phyloP scores from a whole-genome alignment of 2,888 invertebrate species.

The Ctenicera cuprea region DNA sequence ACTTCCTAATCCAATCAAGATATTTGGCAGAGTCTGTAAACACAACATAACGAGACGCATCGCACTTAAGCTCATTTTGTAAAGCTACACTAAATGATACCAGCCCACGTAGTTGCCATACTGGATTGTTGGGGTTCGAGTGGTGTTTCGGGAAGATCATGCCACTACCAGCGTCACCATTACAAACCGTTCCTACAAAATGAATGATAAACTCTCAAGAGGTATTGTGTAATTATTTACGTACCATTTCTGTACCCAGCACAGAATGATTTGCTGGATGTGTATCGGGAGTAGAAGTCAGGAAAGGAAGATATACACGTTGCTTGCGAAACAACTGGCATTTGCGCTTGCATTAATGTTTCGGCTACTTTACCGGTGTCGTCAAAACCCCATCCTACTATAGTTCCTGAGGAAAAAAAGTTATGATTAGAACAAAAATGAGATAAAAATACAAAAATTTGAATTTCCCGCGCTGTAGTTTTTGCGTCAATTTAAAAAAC shows the following conservation, averaged over 20 bases:
- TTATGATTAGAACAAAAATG: conserved; percentile 8
- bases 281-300: conserved; percentile 78
- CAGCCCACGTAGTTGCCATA: conserved; percentile 73
- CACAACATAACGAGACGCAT: conserved; percentile 77
- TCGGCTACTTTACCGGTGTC: conserved; percentile 77
- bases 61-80: conserved; percentile 76
- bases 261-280: conserved; percentile 75
- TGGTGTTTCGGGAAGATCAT: conserved; percentile 68
- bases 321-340: conserved; percentile 78
- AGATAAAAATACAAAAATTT: neutral
- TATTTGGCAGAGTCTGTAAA: conserved; percentile 79
- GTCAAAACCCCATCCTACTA: conserved; percentile 75
- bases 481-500: too few relatives aligned
- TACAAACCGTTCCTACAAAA: conserved; percentile 75
- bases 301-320: conserved; percentile 78
- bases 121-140: conserved; percentile 57
- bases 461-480: too few relatives aligned
- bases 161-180: conserved; percentile 72
- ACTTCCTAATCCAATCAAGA: conserved; percentile 72
- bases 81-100: conserved; percentile 77
- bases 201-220: neutral
- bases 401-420: conserved; percentile 62
- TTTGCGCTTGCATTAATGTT: conserved; percentile 75
- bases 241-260: conserved; percentile 72
- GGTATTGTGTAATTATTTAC: neutral